Evolutionary conservation across 1,140 invertebrate genomes (phyloP).

Genomic region (Himalopsyche phryganea): DNA sequence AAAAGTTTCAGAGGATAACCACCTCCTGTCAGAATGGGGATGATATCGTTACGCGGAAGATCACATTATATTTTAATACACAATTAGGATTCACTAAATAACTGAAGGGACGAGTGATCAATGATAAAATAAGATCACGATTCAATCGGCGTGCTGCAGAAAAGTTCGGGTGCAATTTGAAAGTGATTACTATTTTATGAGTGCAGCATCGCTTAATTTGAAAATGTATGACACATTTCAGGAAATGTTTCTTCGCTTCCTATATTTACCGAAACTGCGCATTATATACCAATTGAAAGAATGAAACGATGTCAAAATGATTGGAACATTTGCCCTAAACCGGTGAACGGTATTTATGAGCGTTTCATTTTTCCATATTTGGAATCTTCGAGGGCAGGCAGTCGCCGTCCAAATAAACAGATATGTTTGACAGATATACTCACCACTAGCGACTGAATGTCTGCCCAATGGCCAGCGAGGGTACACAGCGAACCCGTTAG

Average conservation of each 20-base stretch:
- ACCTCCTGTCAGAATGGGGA: too few relatives aligned
- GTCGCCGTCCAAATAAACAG: constrained; percentile 5
- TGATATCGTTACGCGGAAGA: too few relatives aligned
- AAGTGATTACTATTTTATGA: neutral
- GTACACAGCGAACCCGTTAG: neutral
- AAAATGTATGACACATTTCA: constrained; percentile 19
- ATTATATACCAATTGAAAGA: constrained; percentile 2
- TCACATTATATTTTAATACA: too few relatives aligned
- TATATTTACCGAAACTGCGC: constrained; percentile 19
- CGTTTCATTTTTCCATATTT: constrained; percentile 20
- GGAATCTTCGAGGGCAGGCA: constrained; percentile 19
- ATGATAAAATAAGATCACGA: too few relatives aligned
- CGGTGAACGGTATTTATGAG: constrained; percentile 6
- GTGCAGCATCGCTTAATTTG: neutral
- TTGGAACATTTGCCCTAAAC: constrained; percentile 7
- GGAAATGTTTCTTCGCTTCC: constrained; percentile 7
- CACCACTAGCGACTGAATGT: constrained; percentile 10
- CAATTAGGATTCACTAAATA: too few relatives aligned
- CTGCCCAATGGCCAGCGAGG: constrained; percentile 1
- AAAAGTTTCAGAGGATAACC: too few relatives aligned
- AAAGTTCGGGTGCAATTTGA: too few relatives aligned
- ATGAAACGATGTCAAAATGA: constrained; percentile 6
- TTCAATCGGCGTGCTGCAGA: too few relatives aligned
- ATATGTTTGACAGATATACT: constrained; percentile 16
- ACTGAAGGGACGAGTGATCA: too few relatives aligned